Evolutionary conservation across 2,888 invertebrate genomes (phyloP), one percentile per base, ranked within the genome.

Genomic region (Andrena dorsata): DNA sequence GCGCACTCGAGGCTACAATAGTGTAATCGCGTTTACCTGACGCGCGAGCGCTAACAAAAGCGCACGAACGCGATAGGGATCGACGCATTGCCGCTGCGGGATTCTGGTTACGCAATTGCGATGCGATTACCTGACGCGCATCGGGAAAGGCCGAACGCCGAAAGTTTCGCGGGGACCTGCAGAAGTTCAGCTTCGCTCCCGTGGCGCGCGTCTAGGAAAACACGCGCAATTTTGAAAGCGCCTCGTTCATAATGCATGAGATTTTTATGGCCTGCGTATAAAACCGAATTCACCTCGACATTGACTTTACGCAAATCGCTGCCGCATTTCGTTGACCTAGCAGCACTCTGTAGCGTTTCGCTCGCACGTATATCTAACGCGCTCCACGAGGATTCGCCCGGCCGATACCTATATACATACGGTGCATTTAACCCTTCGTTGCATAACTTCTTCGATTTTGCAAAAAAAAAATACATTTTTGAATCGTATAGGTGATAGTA

Each of bases 291-390:
- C 72, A 51, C 76, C 69, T 76, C 72, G 80, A 72, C 85, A 73
- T 82, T 80, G 76, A 76, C 76, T 69, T 72, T 53, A 72, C 71
- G 70, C 73, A 74, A 80, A 86, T 85, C 76, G 71, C 66, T 35
- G 63, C 51, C 77, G 83, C 70, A 85, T 88, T 84, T 84, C 82
- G 76, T 84, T 81, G 79, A 87, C 80, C 83, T 60, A 76, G 35
- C 58, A 47, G 79, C 49, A 69, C 58, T 41, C 58, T 41, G 41
- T 64, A 51, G 26, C 65, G 32, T 61, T 35, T 64, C 61, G 61
- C 60, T 69, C 61, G 61, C 65, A 13, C 28, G 41, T 51, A 32
- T 7, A 26, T 13, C 28, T 32, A 20, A 51, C 26, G 49, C 72
- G 60, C 53, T 63, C 35, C 53, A 53, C 23, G 5, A 35, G n/a